These are phyloP conservation scores for Geotrupes spiniger DNA, from an alignment of 2,888 invertebrate genomes.

Conservation along the genomic window DNA sequence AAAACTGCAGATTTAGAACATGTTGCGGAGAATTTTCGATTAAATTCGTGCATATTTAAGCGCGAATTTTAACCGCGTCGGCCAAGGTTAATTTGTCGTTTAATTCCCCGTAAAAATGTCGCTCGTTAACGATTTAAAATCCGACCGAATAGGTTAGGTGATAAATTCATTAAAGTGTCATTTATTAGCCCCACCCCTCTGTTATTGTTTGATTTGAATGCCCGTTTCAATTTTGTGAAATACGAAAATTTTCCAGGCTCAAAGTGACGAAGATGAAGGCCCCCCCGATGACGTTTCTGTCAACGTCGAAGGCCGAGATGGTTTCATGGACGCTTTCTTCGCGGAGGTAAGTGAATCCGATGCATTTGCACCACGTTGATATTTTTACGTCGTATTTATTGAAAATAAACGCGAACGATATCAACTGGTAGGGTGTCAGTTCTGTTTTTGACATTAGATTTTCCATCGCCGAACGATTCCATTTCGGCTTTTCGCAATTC, in stretches of 20 bases:
- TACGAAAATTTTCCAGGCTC: constrained; percentile 86
- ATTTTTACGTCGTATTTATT: background rate
- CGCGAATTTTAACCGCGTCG: background rate
- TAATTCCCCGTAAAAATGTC: no score
- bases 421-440: no score
- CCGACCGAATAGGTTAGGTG: background rate
- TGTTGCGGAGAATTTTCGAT: background rate
- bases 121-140: no score
- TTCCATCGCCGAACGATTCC: no score
- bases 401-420: background rate
- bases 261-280: constrained; percentile 96
- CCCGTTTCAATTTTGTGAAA: constrained; percentile 3
- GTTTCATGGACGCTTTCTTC: constrained; percentile 99
- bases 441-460: no score
- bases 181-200: background rate
- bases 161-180: constrained; percentile 1
- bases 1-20: constrained; percentile 13
- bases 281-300: constrained; percentile 94
- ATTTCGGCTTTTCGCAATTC: no score
- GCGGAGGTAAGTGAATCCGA: constrained; percentile 74
- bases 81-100: background rate
- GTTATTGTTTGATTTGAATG: background rate
- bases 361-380: background rate
- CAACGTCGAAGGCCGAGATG: constrained; percentile 87
- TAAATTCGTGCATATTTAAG: background rate